Base-by-base conservation (phyloP, 1,140 invertebrate genomes). In the Trialeurodes vaporariorum region DNA sequence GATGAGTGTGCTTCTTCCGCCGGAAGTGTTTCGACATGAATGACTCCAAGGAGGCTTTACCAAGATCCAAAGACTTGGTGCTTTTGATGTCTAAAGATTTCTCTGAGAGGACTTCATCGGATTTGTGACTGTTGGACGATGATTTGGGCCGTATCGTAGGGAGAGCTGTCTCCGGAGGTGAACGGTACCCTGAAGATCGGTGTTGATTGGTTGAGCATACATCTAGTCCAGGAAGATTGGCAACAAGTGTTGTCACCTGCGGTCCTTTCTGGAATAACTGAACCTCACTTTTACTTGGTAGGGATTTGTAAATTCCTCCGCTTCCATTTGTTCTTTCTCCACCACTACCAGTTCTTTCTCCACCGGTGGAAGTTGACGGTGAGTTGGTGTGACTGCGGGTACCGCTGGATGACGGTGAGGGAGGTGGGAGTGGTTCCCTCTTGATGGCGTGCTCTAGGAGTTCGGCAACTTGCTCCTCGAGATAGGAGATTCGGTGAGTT, bases 381-480 rank as follows among this genome's bases (percentile, higher is more conserved):
- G 34, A 49, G 34, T 49, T 49, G 34, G 34, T 5, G 34, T 5
- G 17, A 17, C 34, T 49, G 5, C 34, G 34, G 5, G 5, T 5
- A 17, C 5, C 17, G 34, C 34, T 49, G n/a, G n/a, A n/a, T 17
- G 34, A 49, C 5, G 49, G 25, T 21, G 62, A 67, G 60, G 21
- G 40, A 27, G 24, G 49, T 24, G 34, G 60, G 58, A 21, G 49
- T 22, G 13, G 22, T 27, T 66, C 65, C 24, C 67, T 61, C 62
- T 67, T 68, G 65, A 68, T 68, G 23, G 63, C 67, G 59, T 67
- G 61, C 34, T 22, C 70, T 2, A 89, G 77, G 1, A 89, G 78
- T 72, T 90, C 87, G 0, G 83, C 79, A 62, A 93, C 91, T 77
- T 93, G 91, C 71, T 94, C 91, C 75, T 94, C 92, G 59, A 94